Percentiles rank a stretch among this genome's conserved stretches.
phyloP scores from a whole-genome alignment of 2,797 vertebrate species.

The Myripristis murdjan region DNA sequence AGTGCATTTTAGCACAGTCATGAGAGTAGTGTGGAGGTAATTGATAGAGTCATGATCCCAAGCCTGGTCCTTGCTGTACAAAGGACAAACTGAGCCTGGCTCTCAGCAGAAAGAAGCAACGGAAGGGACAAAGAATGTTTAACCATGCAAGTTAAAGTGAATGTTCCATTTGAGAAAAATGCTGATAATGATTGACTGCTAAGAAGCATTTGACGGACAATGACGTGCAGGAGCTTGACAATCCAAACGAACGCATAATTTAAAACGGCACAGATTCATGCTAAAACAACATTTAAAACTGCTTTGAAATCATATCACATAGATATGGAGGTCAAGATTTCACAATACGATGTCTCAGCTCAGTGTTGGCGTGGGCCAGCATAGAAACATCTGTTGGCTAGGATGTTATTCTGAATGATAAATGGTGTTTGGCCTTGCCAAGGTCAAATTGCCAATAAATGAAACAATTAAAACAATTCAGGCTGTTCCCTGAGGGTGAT shows the following conservation, averaged over 20 bases:
- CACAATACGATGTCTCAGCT: no score
- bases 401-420: not conserved
- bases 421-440: not conserved
- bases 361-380: no score
- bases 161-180: constrained; percentile 8
- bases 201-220: not conserved
- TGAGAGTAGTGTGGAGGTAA: constrained; percentile 13
- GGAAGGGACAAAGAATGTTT: constrained; percentile 17
- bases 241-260: not conserved
- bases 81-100: constrained; percentile 2
- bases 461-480: constrained; percentile 3
- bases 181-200: constrained; percentile 26
- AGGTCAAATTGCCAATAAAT: constrained; percentile 6
- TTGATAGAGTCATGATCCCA: constrained; percentile 2
- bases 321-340: no score
- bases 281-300: no score
- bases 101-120: not conserved
- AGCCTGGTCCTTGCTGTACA: not conserved
- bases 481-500: not conserved
- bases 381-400: no score
- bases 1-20: constrained; percentile 38
- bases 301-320: no score
- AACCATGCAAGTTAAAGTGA: constrained; percentile 20
- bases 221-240: not conserved
- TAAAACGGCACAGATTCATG: not conserved